A percentile compares a stretch with the other conserved stretches of the same genome.
Conservation (phyloP, 2,888 invertebrate species). For the Pachydiplax longipennis region DNA sequence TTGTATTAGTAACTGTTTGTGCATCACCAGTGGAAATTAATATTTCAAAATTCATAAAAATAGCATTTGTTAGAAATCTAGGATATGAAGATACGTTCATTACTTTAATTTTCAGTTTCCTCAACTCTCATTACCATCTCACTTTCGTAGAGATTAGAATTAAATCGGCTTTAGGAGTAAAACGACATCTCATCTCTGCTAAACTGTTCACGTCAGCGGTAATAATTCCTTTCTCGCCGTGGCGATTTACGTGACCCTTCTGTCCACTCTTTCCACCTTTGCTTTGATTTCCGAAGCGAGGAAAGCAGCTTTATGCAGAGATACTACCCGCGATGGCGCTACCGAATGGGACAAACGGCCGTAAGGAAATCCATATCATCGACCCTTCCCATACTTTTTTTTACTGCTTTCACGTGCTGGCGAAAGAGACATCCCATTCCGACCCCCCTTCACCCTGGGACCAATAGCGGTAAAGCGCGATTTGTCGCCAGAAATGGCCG, state of each 20-base stretch:
- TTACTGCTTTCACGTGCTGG: background rate
- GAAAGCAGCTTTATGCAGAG: background rate
- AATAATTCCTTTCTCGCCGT: background rate
- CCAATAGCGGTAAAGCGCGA: conserved; percentile 19
- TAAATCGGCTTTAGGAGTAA: no score
- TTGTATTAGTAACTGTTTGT: no score
- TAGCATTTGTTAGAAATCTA: no score
- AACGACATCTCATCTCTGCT: no score
- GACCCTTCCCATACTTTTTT: background rate
- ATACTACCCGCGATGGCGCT: background rate
- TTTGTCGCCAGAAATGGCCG: conserved; percentile 18
- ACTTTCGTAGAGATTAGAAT: no score
- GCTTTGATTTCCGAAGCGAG: background rate
- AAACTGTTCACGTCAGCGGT: no score
- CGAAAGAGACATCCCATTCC: background rate
- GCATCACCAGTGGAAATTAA: no score
- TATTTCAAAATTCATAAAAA: no score
- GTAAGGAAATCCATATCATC: background rate
- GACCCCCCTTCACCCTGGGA: background rate
- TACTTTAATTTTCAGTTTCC: no score
- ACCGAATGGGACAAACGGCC: background rate
- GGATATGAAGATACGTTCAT: no score
- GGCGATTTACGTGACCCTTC: background rate
- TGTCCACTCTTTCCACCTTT: background rate
- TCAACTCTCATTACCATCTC: no score